phyloP scores from a whole-genome alignment of 37 sponge, comb jelly and placozoan genomes.

The Agelas oroides region DNA sequence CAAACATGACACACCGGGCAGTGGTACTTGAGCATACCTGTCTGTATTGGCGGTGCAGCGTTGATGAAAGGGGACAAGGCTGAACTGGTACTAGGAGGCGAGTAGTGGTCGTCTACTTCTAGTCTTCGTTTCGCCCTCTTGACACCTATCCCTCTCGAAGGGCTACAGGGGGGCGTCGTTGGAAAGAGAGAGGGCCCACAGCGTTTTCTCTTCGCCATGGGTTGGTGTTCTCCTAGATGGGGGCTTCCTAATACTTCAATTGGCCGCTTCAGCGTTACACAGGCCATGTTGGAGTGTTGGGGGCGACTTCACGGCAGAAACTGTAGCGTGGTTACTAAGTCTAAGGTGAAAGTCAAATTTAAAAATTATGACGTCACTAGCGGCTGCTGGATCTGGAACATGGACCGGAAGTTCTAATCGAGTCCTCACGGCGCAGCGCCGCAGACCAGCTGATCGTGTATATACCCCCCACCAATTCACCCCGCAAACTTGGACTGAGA shows the following conservation, averaged over 20 bases:
- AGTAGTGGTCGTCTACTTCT: conserved; percentile 63
- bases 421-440: no score
- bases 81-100: background rate
- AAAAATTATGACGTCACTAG: no score
- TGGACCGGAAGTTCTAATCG: no score
- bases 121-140: conserved; percentile 72
- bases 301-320: no score
- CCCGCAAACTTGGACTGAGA: no score
- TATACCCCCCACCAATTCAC: no score
- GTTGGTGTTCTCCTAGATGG: conserved; percentile 62
- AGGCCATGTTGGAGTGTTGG: conserved; percentile 77
- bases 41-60: conserved; percentile 41
- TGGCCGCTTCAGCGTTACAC: conserved; percentile 90
- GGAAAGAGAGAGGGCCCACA: conserved; percentile 73
- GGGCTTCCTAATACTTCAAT: conserved; percentile 85
- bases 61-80: conserved; percentile 58
- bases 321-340: no score
- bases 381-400: no score
- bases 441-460: no score
- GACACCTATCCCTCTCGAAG: conserved; percentile 5
- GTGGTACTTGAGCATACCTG: conserved; percentile 35
- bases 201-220: conserved; percentile 77
- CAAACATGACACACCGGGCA: no score
- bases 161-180: conserved; percentile 59
- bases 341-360: no score